A percentile compares a stretch with the other conserved stretches of the same genome.
Conservation (phyloP, 2,888 invertebrate genomes). For the Patella pellucida region DNA sequence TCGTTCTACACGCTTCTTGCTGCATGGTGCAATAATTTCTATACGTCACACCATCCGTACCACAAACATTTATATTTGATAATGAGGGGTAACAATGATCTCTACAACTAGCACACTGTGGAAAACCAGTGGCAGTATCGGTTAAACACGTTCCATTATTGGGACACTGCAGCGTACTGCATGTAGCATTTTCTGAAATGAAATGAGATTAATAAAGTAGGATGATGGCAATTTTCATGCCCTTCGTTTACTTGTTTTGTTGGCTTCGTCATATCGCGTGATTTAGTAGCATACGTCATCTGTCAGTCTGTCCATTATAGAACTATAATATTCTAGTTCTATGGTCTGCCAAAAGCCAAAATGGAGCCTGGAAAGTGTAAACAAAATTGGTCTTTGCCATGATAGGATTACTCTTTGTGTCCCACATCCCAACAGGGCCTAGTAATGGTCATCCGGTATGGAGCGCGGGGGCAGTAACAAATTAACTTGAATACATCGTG, state of each 20-base stretch:
- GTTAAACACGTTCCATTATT: constrained; percentile 80
- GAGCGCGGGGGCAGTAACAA: background rate
- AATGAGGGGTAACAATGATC: constrained; percentile 30
- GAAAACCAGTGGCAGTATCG: constrained; percentile 77
- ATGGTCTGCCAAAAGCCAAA: too few species aligned
- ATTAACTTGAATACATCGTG: background rate
- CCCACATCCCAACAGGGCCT: too few species aligned
- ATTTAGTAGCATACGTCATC: too few species aligned
- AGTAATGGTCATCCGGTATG: too few species aligned
- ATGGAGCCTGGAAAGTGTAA: too few species aligned
- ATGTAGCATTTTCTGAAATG: constrained; percentile 78
- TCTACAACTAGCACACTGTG: constrained; percentile 81
- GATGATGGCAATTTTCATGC: too few species aligned
- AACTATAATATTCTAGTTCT: too few species aligned
- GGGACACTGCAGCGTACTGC: constrained; percentile 79
- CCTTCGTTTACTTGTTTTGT: too few species aligned
- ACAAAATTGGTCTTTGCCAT: too few species aligned
- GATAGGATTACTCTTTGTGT: too few species aligned
- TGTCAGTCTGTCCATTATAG: too few species aligned
- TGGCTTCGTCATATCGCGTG: too few species aligned
- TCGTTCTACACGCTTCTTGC: constrained; percentile 82
- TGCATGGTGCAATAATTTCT: constrained; percentile 85
- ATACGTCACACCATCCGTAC: constrained; percentile 82
- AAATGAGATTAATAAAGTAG: background rate
- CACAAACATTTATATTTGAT: constrained; percentile 75